Conservation (phyloP, 2,113 vertebrate genomes). For the Labrus mixtus region DNA sequence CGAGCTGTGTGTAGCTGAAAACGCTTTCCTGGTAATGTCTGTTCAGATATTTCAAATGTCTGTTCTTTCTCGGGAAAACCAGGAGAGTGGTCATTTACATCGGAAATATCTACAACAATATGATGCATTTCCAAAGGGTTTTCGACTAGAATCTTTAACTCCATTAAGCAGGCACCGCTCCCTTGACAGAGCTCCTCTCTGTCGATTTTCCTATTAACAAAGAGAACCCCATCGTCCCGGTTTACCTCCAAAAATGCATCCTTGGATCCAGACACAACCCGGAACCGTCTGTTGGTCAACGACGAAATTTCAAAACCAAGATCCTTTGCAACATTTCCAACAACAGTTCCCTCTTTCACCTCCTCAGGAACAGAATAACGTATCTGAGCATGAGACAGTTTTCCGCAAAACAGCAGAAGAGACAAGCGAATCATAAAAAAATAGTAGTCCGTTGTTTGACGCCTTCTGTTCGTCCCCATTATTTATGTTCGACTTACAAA, state of each 20-base stretch:
- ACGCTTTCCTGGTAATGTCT: conserved; percentile 53
- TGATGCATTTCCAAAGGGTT: conserved; percentile 78
- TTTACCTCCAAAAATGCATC: conserved; percentile 79
- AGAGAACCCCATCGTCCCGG: conserved; percentile 72
- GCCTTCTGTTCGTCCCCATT: conserved; percentile 41
- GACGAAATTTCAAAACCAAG: conserved; percentile 70
- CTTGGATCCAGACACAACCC: conserved; percentile 65
- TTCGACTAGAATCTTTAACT: conserved; percentile 73
- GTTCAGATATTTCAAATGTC: conserved; percentile 67
- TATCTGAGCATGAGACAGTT: conserved; percentile 51
- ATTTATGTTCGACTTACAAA: background rate
- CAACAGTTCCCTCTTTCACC: conserved; percentile 73
- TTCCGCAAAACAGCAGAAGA: conserved; percentile 34
- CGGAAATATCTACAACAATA: conserved; percentile 70
- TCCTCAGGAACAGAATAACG: conserved; percentile 80
- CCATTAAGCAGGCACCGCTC: conserved; percentile 54
- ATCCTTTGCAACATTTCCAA: conserved; percentile 81
- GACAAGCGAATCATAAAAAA: conserved; percentile 32
- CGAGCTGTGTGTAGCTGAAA: conserved; percentile 72
- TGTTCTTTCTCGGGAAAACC: conserved; percentile 60
- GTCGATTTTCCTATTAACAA: conserved; percentile 72
- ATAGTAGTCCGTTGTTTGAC: conserved; percentile 4
- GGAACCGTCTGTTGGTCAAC: conserved; percentile 66
- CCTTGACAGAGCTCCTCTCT: conserved; percentile 71
- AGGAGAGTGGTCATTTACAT: conserved; percentile 76